Evolutionary conservation across 2,113 vertebrate species (phyloP), one percentile per base, ranked within the genome.

Genomic region (Semicossyphus pulcher): DNA sequence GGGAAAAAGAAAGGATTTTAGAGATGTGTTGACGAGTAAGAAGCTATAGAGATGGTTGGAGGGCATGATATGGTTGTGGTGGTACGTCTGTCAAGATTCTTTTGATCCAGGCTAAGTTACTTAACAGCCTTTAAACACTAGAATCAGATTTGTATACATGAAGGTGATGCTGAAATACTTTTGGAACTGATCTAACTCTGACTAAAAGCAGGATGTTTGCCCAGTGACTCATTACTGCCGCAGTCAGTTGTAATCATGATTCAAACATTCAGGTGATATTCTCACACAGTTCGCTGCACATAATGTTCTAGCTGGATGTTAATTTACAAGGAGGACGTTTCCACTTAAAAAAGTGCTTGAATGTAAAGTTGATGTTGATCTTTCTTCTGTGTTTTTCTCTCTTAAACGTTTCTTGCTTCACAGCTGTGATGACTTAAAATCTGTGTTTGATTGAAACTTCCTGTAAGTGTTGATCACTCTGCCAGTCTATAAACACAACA

Each of bases 1-100:
- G 83, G 67, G 75, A 71, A 76, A 71, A 80, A 68, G 44, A 23
- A 63, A 41, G 47, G 49, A 15, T 39, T 44, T 20, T 18, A 4
- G 42, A 68, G 64, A 78, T 25, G 4, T 64, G 51, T 63, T 73
- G 67, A 73, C 20, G 54, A 59, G 15, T n/a, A 31, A 62, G 25
- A 76, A 66, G 65, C 36, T 72, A 29, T 29, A 65, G 32, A 86
- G 25, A 11, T 37, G n/a, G 42, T 2, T 76, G 51, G 60, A 72
- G 28, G 2, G 36, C 3, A n/a, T 36, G 11, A 56, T 59, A 34
- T 11, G 34, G 47, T 31, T 56, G 14, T 60, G 34, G 32, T 49
- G 29, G 3, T 31, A 16, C 0, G 15, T 25, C 10, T 23, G 6
- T 70, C 15, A 80, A 37, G 34, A 56, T 76, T 10, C 41, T 31